phyloP scores from a whole-genome alignment of 92 coral and sea anemone species.

The Pocillopora grandis region DNA sequence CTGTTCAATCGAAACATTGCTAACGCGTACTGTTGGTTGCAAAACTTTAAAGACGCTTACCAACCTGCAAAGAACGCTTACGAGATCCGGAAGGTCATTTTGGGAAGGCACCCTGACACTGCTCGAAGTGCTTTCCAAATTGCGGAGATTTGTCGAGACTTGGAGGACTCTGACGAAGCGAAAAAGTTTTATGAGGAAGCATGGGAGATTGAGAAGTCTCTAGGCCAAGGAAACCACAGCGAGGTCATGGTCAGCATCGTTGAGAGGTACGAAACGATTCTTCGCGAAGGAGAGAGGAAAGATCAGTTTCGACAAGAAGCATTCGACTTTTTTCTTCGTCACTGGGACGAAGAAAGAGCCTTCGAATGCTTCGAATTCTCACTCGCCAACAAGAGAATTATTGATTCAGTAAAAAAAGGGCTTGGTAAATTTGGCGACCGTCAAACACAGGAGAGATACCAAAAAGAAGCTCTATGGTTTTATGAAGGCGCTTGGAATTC shows the following conservation, averaged over 20 bases:
- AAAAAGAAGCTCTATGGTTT: constrained; percentile 8
- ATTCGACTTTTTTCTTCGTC: constrained; percentile 26
- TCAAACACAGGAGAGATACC: constrained; percentile 11
- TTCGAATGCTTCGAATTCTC: constrained; percentile 25
- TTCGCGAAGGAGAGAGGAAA: not conserved
- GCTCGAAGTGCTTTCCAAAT: constrained; percentile 59
- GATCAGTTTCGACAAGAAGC: constrained; percentile 10
- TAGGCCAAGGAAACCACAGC: constrained; percentile 58
- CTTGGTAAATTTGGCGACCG: not conserved
- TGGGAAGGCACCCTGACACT: constrained; percentile 55
- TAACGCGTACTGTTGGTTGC: constrained; percentile 38
- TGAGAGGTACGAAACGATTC: not conserved
- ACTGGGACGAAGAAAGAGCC: constrained; percentile 33
- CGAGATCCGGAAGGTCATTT: constrained; percentile 48
- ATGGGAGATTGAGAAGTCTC: constrained; percentile 51
- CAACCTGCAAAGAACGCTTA: constrained; percentile 46
- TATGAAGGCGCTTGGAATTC: constrained; percentile 43
- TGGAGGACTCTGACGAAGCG: constrained; percentile 36
- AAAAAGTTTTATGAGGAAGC: constrained; percentile 52
- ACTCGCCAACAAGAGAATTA: not conserved
- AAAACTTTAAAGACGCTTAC: constrained; percentile 33
- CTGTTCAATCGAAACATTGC: constrained; percentile 62
- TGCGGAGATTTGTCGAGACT: constrained; percentile 33
- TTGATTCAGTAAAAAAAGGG: constrained; percentile 10
- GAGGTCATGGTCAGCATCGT: constrained; percentile 41